These are phyloP conservation scores for Sebastes baramenuke DNA, from an alignment of 2,797 vertebrate species.

Conservation along the genomic window DNA sequence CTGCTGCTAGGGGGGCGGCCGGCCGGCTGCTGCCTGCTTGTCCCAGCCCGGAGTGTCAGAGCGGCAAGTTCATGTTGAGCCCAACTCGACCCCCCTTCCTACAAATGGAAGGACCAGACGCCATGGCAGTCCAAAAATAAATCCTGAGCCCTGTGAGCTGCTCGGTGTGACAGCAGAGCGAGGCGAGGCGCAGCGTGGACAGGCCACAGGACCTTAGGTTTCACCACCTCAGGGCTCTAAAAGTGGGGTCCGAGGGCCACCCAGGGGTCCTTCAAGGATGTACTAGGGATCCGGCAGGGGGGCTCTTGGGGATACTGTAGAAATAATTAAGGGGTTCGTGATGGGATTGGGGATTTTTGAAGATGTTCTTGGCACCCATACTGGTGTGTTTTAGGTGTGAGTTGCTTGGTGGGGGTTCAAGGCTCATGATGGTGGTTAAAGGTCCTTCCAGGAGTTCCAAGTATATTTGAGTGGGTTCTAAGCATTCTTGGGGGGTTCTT, in stretches of 20 bases:
- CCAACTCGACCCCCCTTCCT: slow-evolving; percentile 82
- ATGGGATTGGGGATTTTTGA: not conserved
- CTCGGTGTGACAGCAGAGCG: slow-evolving; percentile 71
- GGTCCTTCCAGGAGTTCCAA: not conserved
- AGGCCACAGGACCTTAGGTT: slow-evolving; percentile 70
- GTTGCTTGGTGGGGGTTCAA: not conserved
- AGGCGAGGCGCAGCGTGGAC: slow-evolving; percentile 27
- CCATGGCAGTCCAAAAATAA: slow-evolving; percentile 91
- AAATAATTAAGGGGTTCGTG: not conserved
- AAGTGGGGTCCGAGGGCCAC: slow-evolving; percentile 54
- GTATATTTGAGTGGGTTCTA: not conserved
- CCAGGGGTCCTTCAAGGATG: slow-evolving; percentile 27
- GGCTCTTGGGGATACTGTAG: not conserved
- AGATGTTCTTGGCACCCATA: not conserved
- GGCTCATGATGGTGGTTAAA: not conserved
- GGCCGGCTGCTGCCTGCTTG: slow-evolving; percentile 81
- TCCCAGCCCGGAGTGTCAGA: slow-evolving; percentile 82
- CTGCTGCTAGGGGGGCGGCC: slow-evolving; percentile 73
- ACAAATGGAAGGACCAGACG: slow-evolving; percentile 83
- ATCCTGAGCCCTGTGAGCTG: slow-evolving; percentile 65
- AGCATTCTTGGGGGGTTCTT: not conserved
- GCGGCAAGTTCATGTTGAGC: slow-evolving; percentile 81
- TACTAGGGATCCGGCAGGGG: not conserved
- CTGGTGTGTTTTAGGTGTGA: not conserved
- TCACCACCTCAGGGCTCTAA: slow-evolving; percentile 54